These are phyloP conservation scores for Calyptomena viridis DNA, from an alignment of 2,113 vertebrate species.

Conservation along the genomic window DNA sequence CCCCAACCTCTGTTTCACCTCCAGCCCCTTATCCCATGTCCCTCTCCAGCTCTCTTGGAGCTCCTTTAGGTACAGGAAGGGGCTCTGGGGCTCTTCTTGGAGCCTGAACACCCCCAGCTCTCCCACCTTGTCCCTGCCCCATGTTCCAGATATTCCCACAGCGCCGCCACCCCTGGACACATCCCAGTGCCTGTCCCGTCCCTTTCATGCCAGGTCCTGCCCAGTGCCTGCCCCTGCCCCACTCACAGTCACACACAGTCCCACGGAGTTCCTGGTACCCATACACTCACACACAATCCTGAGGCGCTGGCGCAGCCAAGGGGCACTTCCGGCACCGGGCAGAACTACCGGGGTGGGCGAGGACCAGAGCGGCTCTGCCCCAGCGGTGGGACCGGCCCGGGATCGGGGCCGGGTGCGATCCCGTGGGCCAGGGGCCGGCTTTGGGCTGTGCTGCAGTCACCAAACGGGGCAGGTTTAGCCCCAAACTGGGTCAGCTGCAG, in stretches of 20 bases:
- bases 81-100: not conserved
- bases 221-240: too few relatives aligned
- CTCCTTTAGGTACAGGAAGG: rapidly evolving
- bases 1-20: too few relatives aligned
- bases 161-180: not conserved
- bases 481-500: not conserved
- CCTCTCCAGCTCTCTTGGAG: not conserved
- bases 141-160: too few relatives aligned
- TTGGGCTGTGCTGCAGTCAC: not conserved
- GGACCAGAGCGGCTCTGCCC: not conserved
- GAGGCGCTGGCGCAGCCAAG: not conserved
- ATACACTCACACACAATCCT: too few relatives aligned
- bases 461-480: not conserved
- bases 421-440: too few relatives aligned
- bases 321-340: not conserved
- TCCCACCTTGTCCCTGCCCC: not conserved
- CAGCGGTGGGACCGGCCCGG: too few relatives aligned
- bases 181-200: too few relatives aligned
- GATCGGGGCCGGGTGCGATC: too few relatives aligned
- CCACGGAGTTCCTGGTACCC: too few relatives aligned
- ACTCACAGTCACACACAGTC: too few relatives aligned
- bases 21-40: not conserved
- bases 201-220: too few relatives aligned
- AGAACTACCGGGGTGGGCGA: not conserved
- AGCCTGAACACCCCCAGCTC: not conserved